A percentile compares a stretch with the other conserved stretches of the same genome.
Evolutionary conservation across 2,888 invertebrate species (phyloP).

Genomic region (Pinctada fucata): DNA sequence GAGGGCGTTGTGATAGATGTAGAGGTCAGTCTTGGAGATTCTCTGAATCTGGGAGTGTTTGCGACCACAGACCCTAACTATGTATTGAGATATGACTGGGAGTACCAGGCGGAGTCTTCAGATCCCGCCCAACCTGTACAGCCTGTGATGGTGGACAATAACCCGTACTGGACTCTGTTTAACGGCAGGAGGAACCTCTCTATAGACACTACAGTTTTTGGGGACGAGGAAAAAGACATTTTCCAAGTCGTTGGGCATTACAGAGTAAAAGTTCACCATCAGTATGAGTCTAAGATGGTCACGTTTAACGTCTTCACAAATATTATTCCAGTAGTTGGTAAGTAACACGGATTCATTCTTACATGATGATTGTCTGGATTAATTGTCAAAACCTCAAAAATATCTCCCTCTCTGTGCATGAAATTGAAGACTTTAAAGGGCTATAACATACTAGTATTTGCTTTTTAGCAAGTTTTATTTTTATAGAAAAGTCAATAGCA

Average conservation of each 20-base stretch:
- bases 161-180: background rate
- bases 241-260: conserved; percentile 1
- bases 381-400: no score
- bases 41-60: background rate
- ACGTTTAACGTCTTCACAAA: background rate
- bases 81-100: conserved; percentile 11
- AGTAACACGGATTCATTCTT: background rate
- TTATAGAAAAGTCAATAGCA: no score
- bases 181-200: background rate
- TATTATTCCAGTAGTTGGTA: background rate
- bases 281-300: conserved; percentile 2
- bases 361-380: background rate
- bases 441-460: no score
- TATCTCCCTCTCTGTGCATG: no score
- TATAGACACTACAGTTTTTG: background rate
- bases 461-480: no score
- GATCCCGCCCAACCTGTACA: background rate
- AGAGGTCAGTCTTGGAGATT: background rate
- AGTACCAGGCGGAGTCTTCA: background rate
- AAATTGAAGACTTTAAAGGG: no score
- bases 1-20: background rate
- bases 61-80: conserved; percentile 4
- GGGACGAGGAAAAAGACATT: background rate
- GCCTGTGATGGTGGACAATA: background rate
- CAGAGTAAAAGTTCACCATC: conserved; percentile 1